Percentiles rank a stretch among this genome's conserved stretches.
phyloP scores from a whole-genome alignment of 37 sponge, comb jelly and placozoan genomes.

The Axinella damicornis region DNA sequence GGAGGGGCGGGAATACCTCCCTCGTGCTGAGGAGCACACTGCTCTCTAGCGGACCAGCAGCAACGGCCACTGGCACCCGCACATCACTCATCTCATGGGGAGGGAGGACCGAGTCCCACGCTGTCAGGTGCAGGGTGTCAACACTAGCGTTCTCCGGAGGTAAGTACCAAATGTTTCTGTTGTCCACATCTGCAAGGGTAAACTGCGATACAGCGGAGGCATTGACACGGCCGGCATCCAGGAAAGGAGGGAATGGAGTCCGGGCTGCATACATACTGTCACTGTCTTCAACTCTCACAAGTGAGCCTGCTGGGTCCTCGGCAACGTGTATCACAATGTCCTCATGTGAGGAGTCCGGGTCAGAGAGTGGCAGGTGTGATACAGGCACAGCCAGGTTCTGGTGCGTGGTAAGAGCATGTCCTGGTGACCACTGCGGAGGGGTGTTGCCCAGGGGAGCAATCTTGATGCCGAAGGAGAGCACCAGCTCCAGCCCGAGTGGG shows the following conservation, averaged over 20 bases:
- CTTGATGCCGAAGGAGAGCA: background rate
- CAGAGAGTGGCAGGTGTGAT: background rate
- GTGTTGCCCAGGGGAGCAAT: constrained; percentile 7
- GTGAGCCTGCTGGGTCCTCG: no score
- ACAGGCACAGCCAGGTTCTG: constrained; percentile 15
- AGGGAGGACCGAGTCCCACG: no score
- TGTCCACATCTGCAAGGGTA: constrained; percentile 1
- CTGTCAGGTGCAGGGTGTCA: background rate
- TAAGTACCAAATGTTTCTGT: constrained; percentile 25
- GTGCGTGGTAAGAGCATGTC: background rate
- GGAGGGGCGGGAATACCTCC: background rate
- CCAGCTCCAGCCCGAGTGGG: background rate
- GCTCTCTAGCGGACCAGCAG: background rate
- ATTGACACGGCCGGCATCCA: no score
- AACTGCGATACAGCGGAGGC: background rate
- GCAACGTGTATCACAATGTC: no score
- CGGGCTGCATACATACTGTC: no score
- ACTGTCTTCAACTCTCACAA: background rate
- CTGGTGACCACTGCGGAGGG: background rate
- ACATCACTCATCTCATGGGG: no score
- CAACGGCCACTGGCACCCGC: background rate
- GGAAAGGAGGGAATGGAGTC: no score
- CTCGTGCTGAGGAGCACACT: background rate
- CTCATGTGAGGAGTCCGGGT: background rate
- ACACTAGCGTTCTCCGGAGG: background rate